Conservation (phyloP, 1,140 invertebrate species). For the Mactra quadrangularis region DNA sequence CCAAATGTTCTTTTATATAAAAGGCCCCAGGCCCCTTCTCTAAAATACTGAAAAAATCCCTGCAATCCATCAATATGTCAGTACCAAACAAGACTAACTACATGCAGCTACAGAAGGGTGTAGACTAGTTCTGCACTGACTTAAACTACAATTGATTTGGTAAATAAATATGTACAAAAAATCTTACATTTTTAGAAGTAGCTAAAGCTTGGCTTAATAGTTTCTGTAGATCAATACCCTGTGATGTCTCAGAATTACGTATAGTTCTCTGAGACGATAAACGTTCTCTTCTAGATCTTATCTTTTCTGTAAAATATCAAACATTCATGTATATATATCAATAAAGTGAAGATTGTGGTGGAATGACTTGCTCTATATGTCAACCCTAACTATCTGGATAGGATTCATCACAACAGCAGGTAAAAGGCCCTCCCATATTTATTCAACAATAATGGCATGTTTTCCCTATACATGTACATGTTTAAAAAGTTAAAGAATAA, state of each 20-base stretch:
- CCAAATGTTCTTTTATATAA: no score
- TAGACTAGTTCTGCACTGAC: no score
- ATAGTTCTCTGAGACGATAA: conserved; percentile 12
- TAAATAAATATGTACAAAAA: neutral
- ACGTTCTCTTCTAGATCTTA: neutral
- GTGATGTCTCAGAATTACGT: conserved; percentile 4
- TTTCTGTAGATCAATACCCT: conserved; percentile 12
- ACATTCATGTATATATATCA: neutral
- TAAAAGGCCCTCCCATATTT: neutral
- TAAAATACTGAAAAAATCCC: no score
- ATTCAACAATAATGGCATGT: no score
- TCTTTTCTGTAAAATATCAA: conserved; percentile 16
- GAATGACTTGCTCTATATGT: neutral
- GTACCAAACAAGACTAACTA: no score
- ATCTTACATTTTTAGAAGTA: conserved; percentile 20
- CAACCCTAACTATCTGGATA: neutral
- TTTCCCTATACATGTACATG: no score
- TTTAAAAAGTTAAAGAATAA: no score
- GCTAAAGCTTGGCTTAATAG: conserved; percentile 18
- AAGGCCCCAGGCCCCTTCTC: no score
- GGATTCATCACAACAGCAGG: neutral
- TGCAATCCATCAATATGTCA: no score
- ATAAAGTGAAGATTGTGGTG: neutral
- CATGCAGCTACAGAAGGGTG: no score
- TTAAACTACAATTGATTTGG: no score